Evolutionary conservation across 2,888 invertebrate genomes (phyloP).

Genomic region (Eurytoma californica): DNA sequence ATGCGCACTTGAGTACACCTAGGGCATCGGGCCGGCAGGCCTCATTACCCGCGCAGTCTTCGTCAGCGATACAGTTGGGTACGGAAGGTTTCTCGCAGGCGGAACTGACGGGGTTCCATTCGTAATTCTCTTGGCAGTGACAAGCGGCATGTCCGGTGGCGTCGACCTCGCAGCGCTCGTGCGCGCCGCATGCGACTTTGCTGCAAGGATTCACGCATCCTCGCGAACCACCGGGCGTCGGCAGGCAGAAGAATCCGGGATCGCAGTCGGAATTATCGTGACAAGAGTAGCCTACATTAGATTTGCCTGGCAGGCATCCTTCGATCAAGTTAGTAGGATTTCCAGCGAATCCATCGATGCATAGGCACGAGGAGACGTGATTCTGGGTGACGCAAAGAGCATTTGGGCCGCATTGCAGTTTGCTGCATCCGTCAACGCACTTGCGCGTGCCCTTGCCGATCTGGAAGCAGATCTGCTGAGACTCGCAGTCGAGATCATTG

Average conservation of each 20-base stretch:
- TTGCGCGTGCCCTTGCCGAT: conserved; percentile 85
- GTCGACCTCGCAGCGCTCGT: conserved; percentile 87
- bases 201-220: conserved; percentile 88
- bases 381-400: conserved; percentile 90
- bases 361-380: conserved; percentile 91
- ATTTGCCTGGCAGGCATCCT: conserved; percentile 86
- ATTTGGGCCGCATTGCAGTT: conserved; percentile 92
- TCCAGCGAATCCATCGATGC: conserved; percentile 87
- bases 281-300: conserved; percentile 79
- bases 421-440: conserved; percentile 91
- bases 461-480: conserved; percentile 92
- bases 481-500: conserved; percentile 88
- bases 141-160: conserved; percentile 84
- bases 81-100: conserved; percentile 91
- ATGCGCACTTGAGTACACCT: conserved; percentile 88
- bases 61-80: conserved; percentile 85
- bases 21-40: conserved; percentile 90
- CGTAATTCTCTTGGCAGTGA: conserved; percentile 85
- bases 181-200: conserved; percentile 87
- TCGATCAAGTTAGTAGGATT: conserved; percentile 87
- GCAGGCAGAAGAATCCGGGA: conserved; percentile 82
- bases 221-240: conserved; percentile 79
- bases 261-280: conserved; percentile 84
- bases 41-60: conserved; percentile 83
- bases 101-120: conserved; percentile 90